Conservation (phyloP, 2,888 invertebrate species). For the Diarsia rubi region DNA sequence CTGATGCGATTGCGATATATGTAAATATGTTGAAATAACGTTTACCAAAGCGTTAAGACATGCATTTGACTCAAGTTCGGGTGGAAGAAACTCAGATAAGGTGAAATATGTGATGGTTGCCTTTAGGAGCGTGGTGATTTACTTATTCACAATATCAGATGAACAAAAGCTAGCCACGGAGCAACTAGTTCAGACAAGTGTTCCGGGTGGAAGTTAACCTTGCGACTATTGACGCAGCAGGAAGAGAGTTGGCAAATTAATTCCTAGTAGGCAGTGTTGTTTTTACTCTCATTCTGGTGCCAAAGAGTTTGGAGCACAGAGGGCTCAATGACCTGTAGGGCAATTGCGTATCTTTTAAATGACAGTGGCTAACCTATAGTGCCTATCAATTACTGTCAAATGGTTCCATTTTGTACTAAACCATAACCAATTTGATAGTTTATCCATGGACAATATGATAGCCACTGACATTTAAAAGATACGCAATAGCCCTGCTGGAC, state of each 20-base stretch:
- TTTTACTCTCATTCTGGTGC: neutral
- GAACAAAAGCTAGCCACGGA: neutral
- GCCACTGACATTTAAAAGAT: too few relatives aligned
- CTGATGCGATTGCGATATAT: neutral
- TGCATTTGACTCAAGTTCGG: neutral
- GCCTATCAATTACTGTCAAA: too few relatives aligned
- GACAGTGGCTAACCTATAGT: too few relatives aligned
- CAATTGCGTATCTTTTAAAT: too few relatives aligned
- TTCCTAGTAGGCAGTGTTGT: neutral
- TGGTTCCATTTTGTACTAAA: too few relatives aligned
- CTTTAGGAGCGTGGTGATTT: neutral
- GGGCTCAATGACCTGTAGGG: neutral
- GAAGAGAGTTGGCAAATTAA: neutral
- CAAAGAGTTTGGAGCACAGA: neutral
- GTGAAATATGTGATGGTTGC: neutral
- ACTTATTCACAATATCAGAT: neutral
- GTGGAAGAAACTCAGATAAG: neutral
- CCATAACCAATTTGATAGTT: too few relatives aligned
- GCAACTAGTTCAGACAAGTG: neutral
- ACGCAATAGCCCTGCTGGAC: too few relatives aligned
- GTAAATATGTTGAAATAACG: neutral
- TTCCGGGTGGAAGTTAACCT: constrained; percentile 11
- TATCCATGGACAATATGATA: too few relatives aligned
- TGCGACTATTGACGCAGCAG: neutral
- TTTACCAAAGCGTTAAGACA: neutral